These are phyloP conservation scores for Boulengeromyrus knoepffleri DNA, from an alignment of 2,113 vertebrate species.

Conservation along the genomic window DNA sequence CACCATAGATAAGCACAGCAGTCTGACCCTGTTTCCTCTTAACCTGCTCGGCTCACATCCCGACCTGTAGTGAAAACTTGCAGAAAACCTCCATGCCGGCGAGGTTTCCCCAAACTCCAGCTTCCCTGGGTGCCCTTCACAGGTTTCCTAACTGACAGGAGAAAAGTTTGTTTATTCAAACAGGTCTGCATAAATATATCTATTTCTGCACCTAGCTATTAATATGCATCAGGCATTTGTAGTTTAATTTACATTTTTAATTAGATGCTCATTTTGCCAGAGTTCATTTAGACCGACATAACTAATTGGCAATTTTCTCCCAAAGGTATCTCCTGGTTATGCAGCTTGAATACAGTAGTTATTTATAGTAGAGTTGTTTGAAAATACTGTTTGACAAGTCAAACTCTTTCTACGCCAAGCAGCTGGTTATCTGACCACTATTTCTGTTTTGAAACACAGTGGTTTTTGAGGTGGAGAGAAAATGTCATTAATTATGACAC, in stretches of 20 bases:
- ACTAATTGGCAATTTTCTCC: slow-evolving; percentile 39
- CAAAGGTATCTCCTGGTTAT: slow-evolving; percentile 30
- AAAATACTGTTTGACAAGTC: slow-evolving; percentile 22
- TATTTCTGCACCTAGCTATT: slow-evolving; percentile 20
- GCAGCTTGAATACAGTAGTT: slow-evolving; percentile 20
- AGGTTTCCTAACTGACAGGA: not conserved
- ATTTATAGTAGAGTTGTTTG: slow-evolving; percentile 7
- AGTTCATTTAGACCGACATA: slow-evolving; percentile 37
- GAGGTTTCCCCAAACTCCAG: not conserved
- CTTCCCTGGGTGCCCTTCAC: not conserved
- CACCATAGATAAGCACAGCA: not conserved
- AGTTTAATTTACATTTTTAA: slow-evolving; percentile 40
- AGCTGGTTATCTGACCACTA: not conserved
- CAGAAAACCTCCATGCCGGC: not conserved
- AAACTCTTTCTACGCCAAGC: not conserved
- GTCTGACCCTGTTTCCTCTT: not conserved
- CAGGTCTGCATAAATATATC: slow-evolving; percentile 17
- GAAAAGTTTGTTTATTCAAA: slow-evolving; percentile 15
- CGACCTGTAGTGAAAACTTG: not conserved
- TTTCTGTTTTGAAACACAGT: not conserved
- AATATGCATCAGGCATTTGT: slow-evolving; percentile 32
- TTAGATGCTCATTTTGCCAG: slow-evolving; percentile 34
- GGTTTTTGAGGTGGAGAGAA: not conserved
- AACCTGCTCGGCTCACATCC: not conserved
- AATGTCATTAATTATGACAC: not conserved